Conservation (phyloP, 2,888 invertebrate genomes). For the Dendrolimus pini region DNA sequence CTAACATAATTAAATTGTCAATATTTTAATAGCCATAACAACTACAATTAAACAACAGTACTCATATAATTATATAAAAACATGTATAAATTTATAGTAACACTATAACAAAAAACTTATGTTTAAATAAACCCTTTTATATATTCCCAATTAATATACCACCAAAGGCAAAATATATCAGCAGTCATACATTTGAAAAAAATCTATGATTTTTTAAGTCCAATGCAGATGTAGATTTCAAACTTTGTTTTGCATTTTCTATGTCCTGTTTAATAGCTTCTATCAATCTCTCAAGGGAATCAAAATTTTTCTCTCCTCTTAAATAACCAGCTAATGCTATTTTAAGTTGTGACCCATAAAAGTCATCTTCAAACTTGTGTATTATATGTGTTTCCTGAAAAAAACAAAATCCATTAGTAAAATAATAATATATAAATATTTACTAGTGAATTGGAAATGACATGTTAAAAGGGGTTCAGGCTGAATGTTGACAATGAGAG, state of each 20-base stretch:
- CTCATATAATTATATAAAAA: slow-evolving; percentile 1
- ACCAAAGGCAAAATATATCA: no score
- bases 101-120: not conserved
- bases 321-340: slow-evolving; percentile 89
- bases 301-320: slow-evolving; percentile 89
- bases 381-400: slow-evolving; percentile 94
- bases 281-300: slow-evolving; percentile 85
- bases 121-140: no score
- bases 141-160: no score
- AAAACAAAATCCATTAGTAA: not conserved
- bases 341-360: slow-evolving; percentile 89
- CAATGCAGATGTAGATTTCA: slow-evolving; percentile 75
- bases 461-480: no score
- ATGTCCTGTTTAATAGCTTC: slow-evolving; percentile 89
- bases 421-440: no score
- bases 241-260: slow-evolving; percentile 74
- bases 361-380: slow-evolving; percentile 87
- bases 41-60: not conserved
- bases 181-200: slow-evolving; percentile 38
- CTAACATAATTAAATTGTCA: no score
- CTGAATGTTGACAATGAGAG: no score
- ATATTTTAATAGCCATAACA: not conserved
- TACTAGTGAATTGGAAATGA: no score
- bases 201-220: slow-evolving; percentile 70
- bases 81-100: slow-evolving; percentile 3